A percentile compares a stretch with the other conserved stretches of the same genome.
Evolutionary conservation across 2,888 invertebrate species (phyloP).

Genomic region (Ariolimax columbianus): DNA sequence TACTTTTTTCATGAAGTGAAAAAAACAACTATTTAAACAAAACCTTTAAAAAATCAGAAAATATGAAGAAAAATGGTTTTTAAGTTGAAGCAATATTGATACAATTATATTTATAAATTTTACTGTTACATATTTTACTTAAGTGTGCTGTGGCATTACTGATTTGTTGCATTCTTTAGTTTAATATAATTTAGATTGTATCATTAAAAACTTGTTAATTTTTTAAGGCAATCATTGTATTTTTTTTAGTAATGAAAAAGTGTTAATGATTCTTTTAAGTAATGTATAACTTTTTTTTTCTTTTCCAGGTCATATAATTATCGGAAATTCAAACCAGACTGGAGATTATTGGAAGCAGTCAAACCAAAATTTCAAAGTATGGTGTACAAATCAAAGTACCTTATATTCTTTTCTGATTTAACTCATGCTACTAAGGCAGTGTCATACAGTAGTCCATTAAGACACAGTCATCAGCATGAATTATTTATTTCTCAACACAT

Average conservation of each 20-base stretch:
- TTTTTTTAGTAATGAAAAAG: neutral
- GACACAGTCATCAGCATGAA: neutral
- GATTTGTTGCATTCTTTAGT: too few species aligned
- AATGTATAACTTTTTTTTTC: neutral
- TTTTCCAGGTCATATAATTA: neutral
- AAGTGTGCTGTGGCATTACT: too few species aligned
- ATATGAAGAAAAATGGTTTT: neutral
- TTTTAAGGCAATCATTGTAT: neutral
- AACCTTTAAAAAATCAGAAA: neutral
- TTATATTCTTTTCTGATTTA: conserved; percentile 36
- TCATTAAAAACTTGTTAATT: too few species aligned
- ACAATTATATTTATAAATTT: too few species aligned
- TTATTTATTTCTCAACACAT: neutral
- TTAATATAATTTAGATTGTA: too few species aligned
- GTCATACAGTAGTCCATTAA: neutral
- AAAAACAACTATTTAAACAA: neutral
- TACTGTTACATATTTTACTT: too few species aligned
- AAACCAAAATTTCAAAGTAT: conserved; percentile 14
- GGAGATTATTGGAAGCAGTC: neutral
- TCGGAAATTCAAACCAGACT: neutral
- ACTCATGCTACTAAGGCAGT: neutral
- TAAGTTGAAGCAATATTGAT: neutral
- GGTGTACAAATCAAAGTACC: conserved; percentile 55
- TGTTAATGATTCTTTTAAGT: neutral
- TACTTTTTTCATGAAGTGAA: neutral